Base-by-base conservation (phyloP, 2,113 vertebrate species). In the Menidia beryllina region DNA sequence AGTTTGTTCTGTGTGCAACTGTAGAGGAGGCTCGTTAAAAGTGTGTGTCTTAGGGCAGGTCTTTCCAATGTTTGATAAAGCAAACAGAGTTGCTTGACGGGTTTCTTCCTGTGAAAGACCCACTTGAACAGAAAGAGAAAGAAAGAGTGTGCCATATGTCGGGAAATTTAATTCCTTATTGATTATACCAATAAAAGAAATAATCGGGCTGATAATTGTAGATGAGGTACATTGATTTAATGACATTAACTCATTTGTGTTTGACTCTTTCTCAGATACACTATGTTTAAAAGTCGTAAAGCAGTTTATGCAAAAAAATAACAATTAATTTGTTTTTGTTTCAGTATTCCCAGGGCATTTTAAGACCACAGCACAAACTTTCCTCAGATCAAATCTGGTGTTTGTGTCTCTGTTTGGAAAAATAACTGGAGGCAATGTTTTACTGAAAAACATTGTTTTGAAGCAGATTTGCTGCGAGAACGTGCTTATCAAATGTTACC, bases 41-140 rank as follows among this genome's bases (percentile, higher is more conserved):
- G 30, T 34, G 30, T 64, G 75, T 81, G 36, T 75, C 56, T 77
- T 72, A 68, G 75, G 85, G 87, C 62, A 78, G 86, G 73, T 72
- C 83, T 51, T 77, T 34, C 47, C 51, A 62, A 75, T 89, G 81
- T 89, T 88, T 87, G 83, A 86, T 60, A 86, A 85, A 61, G 84
- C 79, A 88, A 88, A 88, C 71, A 77, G 20, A 90, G 79, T 87
- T 69, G 79, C 67, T 78, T 56, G 70, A 88, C 86, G 67, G 64
- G 88, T 89, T 91, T 83, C 66, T 55, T 79, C 39, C 34, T 68
- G 9, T 36, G 27, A 60, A 63, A 14, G 60, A 52, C 57, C 45
- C 54, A 15, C 24, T 34, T 49, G n/a, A 26, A 60, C 43, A 24
- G n/a, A 39, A 13, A 54, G 41, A 45, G 41, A 45, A 45, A 61